phyloP scores from a whole-genome alignment of 2,888 invertebrate species.

The Pachydiplax longipennis region DNA sequence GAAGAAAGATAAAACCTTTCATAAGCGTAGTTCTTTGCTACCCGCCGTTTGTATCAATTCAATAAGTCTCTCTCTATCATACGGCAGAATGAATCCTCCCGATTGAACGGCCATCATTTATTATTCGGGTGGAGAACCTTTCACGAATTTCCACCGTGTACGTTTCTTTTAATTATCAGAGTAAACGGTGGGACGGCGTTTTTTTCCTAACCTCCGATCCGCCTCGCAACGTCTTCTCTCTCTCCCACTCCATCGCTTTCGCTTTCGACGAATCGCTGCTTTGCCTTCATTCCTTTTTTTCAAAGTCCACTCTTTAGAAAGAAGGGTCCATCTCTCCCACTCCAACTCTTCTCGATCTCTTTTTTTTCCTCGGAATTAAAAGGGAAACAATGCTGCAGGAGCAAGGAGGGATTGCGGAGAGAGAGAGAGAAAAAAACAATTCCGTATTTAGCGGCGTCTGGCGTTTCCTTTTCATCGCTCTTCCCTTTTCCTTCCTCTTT shows the following conservation, averaged over 20 bases:
- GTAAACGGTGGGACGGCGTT: not conserved
- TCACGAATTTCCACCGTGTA: not conserved
- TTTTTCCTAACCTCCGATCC: not conserved
- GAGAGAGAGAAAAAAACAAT: not conserved
- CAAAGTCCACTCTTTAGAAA: constrained; percentile 28
- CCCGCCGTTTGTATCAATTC: no score
- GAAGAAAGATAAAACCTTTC: no score
- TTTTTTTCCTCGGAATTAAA: constrained; percentile 32
- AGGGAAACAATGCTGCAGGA: constrained; percentile 15
- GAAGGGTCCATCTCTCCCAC: constrained; percentile 8
- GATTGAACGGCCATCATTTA: not conserved
- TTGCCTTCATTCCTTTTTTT: not conserved
- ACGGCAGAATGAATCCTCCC: not conserved
- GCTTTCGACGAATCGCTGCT: constrained; percentile 12
- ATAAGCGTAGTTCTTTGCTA: no score
- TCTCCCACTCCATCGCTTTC: not conserved
- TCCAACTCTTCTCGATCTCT: not conserved
- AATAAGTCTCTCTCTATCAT: no score
- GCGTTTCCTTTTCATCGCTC: constrained; percentile 23
- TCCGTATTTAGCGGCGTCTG: constrained; percentile 34
- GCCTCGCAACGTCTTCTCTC: not conserved
- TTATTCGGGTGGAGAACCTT: not conserved
- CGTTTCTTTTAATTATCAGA: not conserved
- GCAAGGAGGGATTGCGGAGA: not conserved
- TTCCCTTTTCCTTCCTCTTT: not conserved